Base-by-base conservation (phyloP, 2,888 invertebrate species). In the Cotesia congregata region DNA sequence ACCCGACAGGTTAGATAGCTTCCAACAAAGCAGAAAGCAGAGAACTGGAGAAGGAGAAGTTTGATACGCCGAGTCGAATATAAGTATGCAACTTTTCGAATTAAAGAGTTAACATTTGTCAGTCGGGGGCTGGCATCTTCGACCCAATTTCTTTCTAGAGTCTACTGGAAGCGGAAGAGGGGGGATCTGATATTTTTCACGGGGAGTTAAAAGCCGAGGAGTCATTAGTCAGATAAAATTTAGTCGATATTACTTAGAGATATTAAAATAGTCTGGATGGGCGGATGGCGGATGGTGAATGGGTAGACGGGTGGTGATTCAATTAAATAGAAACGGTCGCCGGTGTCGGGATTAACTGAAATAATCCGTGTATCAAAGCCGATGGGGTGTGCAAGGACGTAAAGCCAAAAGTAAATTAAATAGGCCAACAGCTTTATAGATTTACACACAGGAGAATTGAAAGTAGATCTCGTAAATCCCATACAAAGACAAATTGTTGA, bases 1-100 rank as follows among this genome's bases (percentile, higher is more conserved):
- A 75, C 64, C 70, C 64, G 70, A 69, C 70, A 64, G 64, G 9
- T 64, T 40, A 62, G 30, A 30, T 30, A 30, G 30, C 30, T 30
- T 30, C 30, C 30, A 30, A 4, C 30, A 30, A 30, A 30, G 30
- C 30, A 30, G 30, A 30, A 30, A 30, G 30, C 3, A 30, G 30
- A 30, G 3, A 30, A 4, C 30, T 30, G 30, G 30, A 72, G 67
- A 38, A 50, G 59, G 30, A 6, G 17, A 72, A 74, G 40, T 6
- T 74, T 59, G 67, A 39, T 7, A 68, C 67, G 17, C 17, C 17
- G 59, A 61, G 40, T 12, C 41, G 12, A 73, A 15, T 50, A 50
- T 50, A 50, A 50, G 50, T 50, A 50, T 50, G 50, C 50, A 50
- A 50, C 50, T 50, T 50, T 50, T 50, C 12, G 7, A 50, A 50